Conservation (phyloP, 2,888 invertebrate genomes). For the Morpho deidamia region DNA sequence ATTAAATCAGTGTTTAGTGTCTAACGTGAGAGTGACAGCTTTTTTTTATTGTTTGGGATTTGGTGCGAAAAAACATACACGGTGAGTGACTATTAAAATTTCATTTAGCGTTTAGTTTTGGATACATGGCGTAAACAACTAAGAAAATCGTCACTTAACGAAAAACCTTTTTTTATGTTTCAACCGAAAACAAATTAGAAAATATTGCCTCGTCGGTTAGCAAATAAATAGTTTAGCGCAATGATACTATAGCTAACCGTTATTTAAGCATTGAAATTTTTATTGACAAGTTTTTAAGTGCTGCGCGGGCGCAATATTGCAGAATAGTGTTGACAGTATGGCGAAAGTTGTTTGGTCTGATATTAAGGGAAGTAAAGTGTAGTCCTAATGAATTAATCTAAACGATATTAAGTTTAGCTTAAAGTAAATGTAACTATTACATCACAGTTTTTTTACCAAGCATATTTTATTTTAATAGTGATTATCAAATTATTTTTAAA, state of each 20-base stretch:
- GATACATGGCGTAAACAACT: no score
- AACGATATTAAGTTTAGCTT: no score
- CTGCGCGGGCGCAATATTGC: conserved; percentile 29
- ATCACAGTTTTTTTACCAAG: no score
- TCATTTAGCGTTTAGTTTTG: neutral
- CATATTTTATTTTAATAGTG: no score
- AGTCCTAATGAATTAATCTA: neutral
- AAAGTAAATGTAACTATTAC: no score
- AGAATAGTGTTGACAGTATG: conserved; percentile 31
- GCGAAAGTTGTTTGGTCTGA: conserved; percentile 74
- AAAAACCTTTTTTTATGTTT: no score
- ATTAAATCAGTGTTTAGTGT: conserved; percentile 68
- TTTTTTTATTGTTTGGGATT: conserved; percentile 71
- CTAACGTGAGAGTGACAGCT: conserved; percentile 70
- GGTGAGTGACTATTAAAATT: conserved; percentile 59
- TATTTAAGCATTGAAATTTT: neutral
- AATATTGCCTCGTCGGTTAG: neutral
- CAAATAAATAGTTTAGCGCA: neutral
- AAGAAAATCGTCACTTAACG: no score
- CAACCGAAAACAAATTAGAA: neutral
- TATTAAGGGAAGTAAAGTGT: conserved; percentile 53
- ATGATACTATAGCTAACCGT: neutral
- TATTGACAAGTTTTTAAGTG: conserved; percentile 13
- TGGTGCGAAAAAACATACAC: conserved; percentile 65
- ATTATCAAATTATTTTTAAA: no score